A percentile compares a stretch with the other conserved stretches of the same genome.
Conservation (phyloP, 1,140 invertebrate species). For the Drosophila cardini region DNA sequence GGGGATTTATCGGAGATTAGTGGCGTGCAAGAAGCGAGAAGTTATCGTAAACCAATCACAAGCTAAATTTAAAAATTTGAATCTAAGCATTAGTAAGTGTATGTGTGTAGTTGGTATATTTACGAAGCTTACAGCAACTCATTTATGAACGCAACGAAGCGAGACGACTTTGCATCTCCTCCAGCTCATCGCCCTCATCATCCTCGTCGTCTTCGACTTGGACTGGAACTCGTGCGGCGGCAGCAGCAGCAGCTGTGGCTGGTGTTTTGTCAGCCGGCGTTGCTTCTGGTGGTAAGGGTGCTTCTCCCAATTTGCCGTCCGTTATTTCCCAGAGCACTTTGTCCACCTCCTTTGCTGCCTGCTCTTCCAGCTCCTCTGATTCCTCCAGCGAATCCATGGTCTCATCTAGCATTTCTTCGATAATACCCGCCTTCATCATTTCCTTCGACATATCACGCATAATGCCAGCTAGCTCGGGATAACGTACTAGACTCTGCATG, state of each 20-base stretch:
- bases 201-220: constrained; percentile 84
- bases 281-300: constrained; percentile 90
- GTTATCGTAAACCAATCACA: constrained; percentile 46
- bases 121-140: constrained; percentile 53
- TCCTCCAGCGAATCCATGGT: constrained; percentile 96
- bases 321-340: constrained; percentile 99
- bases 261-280: constrained; percentile 87
- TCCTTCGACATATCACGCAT: constrained; percentile 99
- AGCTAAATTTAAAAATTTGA: constrained; percentile 31
- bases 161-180: constrained; percentile 85
- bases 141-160: constrained; percentile 75
- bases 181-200: constrained; percentile 85
- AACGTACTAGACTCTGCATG: constrained; percentile 95
- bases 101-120: background rate
- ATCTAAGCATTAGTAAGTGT: constrained; percentile 26
- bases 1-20: constrained; percentile 34
- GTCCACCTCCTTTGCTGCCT: constrained; percentile 96
- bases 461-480: constrained; percentile 96
- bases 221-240: constrained; percentile 36
- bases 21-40: constrained; percentile 33
- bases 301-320: constrained; percentile 95
- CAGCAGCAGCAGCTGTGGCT: constrained; percentile 83
- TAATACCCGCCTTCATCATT: constrained; percentile 99
- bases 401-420: constrained; percentile 99
- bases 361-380: constrained; percentile 95